Conservation (phyloP, 2,888 invertebrate species). For the Gasteruption jaculator region DNA sequence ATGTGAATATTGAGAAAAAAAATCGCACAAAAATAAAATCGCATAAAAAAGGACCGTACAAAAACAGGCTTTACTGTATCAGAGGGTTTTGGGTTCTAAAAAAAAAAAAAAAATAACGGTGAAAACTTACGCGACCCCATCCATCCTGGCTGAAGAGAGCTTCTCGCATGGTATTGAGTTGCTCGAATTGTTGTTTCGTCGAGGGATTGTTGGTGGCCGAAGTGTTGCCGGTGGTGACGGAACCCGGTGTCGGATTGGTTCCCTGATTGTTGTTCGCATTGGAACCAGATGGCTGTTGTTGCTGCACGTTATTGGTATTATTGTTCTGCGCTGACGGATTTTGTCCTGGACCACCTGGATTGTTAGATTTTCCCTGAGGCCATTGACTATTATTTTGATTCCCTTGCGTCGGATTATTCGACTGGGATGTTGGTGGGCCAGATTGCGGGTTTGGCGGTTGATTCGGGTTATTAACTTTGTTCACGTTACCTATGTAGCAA, state of each 20-base stretch:
- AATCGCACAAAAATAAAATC: no score
- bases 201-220: slow-evolving; percentile 58
- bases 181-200: slow-evolving; percentile 80
- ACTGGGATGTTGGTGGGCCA: slow-evolving; percentile 53
- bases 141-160: slow-evolving; percentile 88
- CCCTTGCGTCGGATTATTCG: slow-evolving; percentile 46
- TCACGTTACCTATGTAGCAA: slow-evolving; percentile 40
- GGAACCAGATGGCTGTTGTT: slow-evolving; percentile 38
- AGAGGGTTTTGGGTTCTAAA: slow-evolving; percentile 15
- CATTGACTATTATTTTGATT: slow-evolving; percentile 44
- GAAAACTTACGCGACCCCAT: slow-evolving; percentile 80
- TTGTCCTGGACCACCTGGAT: slow-evolving; percentile 38
- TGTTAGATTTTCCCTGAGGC: slow-evolving; percentile 45
- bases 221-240: slow-evolving; percentile 36
- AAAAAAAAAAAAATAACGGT: no score
- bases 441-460: slow-evolving; percentile 52
- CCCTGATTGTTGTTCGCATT: slow-evolving; percentile 41
- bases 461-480: slow-evolving; percentile 53
- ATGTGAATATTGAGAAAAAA: no score
- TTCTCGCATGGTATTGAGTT: slow-evolving; percentile 86
- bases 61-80: no score
- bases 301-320: slow-evolving; percentile 36
- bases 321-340: slow-evolving; percentile 44
- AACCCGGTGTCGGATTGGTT: slow-evolving; percentile 32
- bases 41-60: no score